phyloP scores from a whole-genome alignment of 2,888 invertebrate genomes.

The Digitonthophagus gazella region DNA sequence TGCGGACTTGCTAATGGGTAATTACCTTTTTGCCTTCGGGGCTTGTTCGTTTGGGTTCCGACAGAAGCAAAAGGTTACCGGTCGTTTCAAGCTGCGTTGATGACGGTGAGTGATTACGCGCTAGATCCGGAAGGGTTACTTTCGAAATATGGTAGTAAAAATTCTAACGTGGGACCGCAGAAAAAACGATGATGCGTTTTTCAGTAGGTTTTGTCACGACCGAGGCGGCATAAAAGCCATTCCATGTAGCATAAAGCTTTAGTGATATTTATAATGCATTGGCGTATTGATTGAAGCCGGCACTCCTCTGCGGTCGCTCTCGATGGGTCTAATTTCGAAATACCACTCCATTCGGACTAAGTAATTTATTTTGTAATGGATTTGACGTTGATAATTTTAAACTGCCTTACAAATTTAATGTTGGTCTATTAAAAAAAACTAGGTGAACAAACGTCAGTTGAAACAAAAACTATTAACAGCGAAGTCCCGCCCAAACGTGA shows the following conservation, averaged over 20 bases:
- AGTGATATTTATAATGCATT: not conserved
- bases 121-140: not conserved
- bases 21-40: not conserved
- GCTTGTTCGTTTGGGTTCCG: not conserved
- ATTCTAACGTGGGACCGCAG: not conserved
- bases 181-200: not conserved
- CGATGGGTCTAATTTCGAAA: not conserved
- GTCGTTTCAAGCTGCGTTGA: not conserved
- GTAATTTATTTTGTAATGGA: not conserved
- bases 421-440: not conserved
- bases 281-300: not conserved
- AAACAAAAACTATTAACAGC: not conserved
- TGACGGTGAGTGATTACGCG: not conserved
- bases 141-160: not conserved
- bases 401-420: not conserved
- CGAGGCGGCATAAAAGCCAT: not conserved
- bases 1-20: not conserved
- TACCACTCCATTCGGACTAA: not conserved
- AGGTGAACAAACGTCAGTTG: not conserved
- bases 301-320: not conserved
- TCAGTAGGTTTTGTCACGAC: not conserved
- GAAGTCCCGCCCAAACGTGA: not conserved
- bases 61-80: not conserved
- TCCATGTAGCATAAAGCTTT: not conserved
- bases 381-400: not conserved